Conservation (phyloP, 2,113 vertebrate species). For the Dipodomys ordii region DNA sequence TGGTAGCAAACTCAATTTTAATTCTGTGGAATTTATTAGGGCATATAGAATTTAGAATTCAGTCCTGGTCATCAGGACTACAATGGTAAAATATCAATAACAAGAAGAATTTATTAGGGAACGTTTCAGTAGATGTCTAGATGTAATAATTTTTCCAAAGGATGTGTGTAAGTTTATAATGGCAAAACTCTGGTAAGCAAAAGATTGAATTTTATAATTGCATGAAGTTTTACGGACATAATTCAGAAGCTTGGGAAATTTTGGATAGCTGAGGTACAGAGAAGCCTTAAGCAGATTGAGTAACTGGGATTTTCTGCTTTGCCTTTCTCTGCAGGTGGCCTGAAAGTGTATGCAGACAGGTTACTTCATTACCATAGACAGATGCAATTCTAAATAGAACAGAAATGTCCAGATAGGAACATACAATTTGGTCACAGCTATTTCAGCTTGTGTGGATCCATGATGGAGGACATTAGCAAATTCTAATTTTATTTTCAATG, state of each 20-base stretch:
- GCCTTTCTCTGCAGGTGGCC: too few species aligned
- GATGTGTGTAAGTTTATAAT: conserved; percentile 53
- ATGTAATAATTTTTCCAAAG: conserved; percentile 70
- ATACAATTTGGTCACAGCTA: background rate
- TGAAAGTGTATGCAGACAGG: too few species aligned
- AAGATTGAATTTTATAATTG: conserved; percentile 46
- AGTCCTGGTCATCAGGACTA: conserved; percentile 63
- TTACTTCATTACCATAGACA: too few species aligned
- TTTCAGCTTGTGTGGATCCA: background rate
- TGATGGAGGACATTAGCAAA: background rate
- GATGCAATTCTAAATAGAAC: too few species aligned
- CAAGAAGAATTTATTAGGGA: conserved; percentile 76
- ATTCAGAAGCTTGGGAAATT: conserved; percentile 49
- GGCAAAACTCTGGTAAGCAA: conserved; percentile 52
- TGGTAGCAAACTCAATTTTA: conserved; percentile 77
- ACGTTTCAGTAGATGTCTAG: conserved; percentile 69
- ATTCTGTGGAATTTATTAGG: background rate
- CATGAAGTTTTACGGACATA: conserved; percentile 16
- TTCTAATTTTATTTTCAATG: background rate
- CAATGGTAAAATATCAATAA: conserved; percentile 62
- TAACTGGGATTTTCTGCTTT: background rate
- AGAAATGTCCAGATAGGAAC: background rate
- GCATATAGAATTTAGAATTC: conserved; percentile 73
- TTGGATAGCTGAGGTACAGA: conserved; percentile 21
- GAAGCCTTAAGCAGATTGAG: background rate